Conservation (phyloP, 2,113 vertebrate species). For the Opisthocomus hoazin region DNA sequence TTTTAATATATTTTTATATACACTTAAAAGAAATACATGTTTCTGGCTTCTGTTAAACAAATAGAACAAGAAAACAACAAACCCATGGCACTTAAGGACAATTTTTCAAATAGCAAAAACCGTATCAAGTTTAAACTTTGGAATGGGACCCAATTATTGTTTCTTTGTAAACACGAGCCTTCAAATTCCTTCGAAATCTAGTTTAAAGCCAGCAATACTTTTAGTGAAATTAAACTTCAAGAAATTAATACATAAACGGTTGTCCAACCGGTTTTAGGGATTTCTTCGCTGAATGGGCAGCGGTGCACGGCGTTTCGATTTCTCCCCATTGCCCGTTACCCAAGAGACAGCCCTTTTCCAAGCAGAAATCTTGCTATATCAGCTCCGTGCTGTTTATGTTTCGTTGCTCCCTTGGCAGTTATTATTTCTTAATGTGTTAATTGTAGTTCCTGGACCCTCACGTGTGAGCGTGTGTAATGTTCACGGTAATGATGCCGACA, state of each 20-base stretch:
- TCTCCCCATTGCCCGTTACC: not conserved
- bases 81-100: not conserved
- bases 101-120: not conserved
- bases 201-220: not conserved
- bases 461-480: not conserved
- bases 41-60: not conserved
- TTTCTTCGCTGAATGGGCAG: not conserved
- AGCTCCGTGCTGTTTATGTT: slow-evolving; percentile 50
- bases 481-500: not conserved
- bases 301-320: accelerated
- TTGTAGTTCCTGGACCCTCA: slow-evolving; percentile 46
- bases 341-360: slow-evolving; percentile 6
- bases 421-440: slow-evolving; percentile 67
- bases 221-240: not conserved
- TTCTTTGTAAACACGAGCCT: not conserved
- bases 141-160: not conserved
- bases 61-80: not conserved
- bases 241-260: not conserved
- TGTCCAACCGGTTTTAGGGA: not conserved
- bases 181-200: not conserved
- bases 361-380: slow-evolving; percentile 22
- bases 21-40: not conserved
- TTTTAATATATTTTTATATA: not conserved
- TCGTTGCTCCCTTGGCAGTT: slow-evolving; percentile 56
- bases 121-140: not conserved